Evolutionary conservation across 2,888 invertebrate genomes (phyloP), one percentile per base, ranked within the genome.

Genomic region (Elmis aenea): DNA sequence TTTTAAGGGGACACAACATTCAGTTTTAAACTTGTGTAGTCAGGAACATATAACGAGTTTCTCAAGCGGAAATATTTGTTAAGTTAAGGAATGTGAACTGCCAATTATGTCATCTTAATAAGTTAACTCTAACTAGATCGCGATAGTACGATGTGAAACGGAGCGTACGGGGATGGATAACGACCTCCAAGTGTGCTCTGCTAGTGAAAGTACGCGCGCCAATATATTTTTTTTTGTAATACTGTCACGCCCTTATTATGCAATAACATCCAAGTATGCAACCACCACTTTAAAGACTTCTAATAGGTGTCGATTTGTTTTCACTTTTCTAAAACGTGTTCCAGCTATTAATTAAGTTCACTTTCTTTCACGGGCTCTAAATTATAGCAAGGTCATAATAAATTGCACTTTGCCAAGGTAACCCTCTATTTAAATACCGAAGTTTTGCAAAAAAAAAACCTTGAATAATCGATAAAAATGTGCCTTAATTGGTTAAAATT

Each of bases 1-100:
- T 86, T 69, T 75, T 88, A 43, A 75, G 85, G 64, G 83, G 83
- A 36, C 79, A 79, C 62, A 78, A 77, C 60, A 76, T 80, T 56
- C 76, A 77, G 61, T 77, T 74, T 64, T 79, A 76, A 70, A 10
- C 10, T 5, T 42, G 42, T 42, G 37, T 30, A 9, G 28, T 29
- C 13, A 11, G 20, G 26, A 25, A 25, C 14, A 18, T 18, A 6
- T 18, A 6, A 8, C 18, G 5, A 18, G 18, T 18, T 18, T 6
- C 18, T 8, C 8, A 6, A 18, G 5, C 8, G 8, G 8, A 18
- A 5, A 6, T 18, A 18, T 18, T 18, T 18, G 5, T 18, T 8
- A 20, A 33, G 33, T 18, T 21, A 10, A 15, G 13, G 14, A 11
- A 24, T 31, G 23, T 31, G 13, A 13, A 30, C 3, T 18, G 18